Conservation (phyloP, 2,113 vertebrate species). For the Indicator maculatus region DNA sequence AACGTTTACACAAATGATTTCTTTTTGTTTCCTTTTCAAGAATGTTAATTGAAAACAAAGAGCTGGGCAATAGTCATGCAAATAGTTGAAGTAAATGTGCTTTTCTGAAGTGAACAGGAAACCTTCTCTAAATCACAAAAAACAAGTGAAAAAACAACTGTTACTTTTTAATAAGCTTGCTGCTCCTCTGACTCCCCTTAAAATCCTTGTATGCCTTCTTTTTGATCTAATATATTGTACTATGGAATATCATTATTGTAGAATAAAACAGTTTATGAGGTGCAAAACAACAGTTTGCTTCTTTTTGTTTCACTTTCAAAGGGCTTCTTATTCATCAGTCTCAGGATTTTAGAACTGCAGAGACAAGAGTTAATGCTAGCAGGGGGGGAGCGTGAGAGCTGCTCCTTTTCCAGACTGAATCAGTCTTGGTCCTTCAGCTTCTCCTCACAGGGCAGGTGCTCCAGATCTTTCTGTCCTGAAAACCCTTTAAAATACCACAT, state of each 20-base stretch:
- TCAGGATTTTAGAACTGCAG: not conserved
- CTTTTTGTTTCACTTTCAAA: not conserved
- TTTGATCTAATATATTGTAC: not conserved
- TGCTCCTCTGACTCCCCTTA: not conserved
- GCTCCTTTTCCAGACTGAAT: not conserved
- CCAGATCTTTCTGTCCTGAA: not conserved
- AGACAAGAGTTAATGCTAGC: not conserved
- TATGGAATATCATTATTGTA: not conserved
- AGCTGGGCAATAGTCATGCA: not conserved
- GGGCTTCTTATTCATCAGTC: not conserved
- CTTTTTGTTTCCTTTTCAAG: slow-evolving; percentile 22
- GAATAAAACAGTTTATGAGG: not conserved
- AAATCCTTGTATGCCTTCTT: not conserved
- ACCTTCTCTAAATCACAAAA: not conserved
- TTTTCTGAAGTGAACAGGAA: not conserved
- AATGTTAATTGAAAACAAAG: slow-evolving; percentile 43
- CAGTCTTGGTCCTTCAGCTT: not conserved
- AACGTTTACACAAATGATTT: not conserved
- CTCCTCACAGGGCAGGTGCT: not conserved
- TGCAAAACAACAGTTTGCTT: not conserved
- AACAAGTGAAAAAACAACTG: accelerated
- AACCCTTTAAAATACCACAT: not conserved
- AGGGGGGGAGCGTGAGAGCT: not conserved
- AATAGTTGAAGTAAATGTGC: not conserved
- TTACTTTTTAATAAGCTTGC: not conserved